These are phyloP conservation scores for Polyploca ridens DNA, from an alignment of 2,888 invertebrate genomes.

Conservation along the genomic window DNA sequence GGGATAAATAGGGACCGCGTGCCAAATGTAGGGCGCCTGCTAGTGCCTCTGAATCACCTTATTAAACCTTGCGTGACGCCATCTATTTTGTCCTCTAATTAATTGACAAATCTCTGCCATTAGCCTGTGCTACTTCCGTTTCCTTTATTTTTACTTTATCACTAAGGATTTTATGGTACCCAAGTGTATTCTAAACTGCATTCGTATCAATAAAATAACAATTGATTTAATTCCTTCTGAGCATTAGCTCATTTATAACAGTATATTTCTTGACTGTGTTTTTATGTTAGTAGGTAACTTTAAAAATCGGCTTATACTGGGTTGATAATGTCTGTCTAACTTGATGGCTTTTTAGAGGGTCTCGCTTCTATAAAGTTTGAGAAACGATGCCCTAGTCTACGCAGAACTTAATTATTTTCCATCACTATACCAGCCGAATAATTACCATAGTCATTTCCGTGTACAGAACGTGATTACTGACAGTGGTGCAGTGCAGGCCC, in stretches of 20 bases:
- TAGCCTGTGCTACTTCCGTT: constrained; percentile 66
- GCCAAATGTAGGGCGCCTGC: constrained; percentile 52
- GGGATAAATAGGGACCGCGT: constrained; percentile 26
- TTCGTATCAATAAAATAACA: not conserved
- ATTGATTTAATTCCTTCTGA: not conserved
- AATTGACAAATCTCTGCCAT: constrained; percentile 73
- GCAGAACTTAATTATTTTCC: constrained; percentile 26
- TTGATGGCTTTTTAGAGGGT: too few relatives aligned
- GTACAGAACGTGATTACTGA: constrained; percentile 26
- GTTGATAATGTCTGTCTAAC: too few relatives aligned
- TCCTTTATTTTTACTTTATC: constrained; percentile 35
- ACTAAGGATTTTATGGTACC: not conserved
- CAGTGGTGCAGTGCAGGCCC: constrained; percentile 21
- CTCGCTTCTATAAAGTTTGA: too few relatives aligned
- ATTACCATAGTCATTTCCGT: constrained; percentile 40
- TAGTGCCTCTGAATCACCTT: constrained; percentile 47
- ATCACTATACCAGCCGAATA: constrained; percentile 37
- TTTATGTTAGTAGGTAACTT: too few relatives aligned
- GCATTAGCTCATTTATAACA: not conserved
- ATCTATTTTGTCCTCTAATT: constrained; percentile 69
- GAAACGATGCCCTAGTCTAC: not conserved
- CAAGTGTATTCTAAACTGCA: constrained; percentile 5
- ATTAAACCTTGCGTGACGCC: constrained; percentile 65
- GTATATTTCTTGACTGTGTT: too few relatives aligned
- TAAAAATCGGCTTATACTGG: too few relatives aligned